These are phyloP conservation scores for Drosophila formosana DNA, from an alignment of 2,888 invertebrate genomes.

Conservation along the genomic window DNA sequence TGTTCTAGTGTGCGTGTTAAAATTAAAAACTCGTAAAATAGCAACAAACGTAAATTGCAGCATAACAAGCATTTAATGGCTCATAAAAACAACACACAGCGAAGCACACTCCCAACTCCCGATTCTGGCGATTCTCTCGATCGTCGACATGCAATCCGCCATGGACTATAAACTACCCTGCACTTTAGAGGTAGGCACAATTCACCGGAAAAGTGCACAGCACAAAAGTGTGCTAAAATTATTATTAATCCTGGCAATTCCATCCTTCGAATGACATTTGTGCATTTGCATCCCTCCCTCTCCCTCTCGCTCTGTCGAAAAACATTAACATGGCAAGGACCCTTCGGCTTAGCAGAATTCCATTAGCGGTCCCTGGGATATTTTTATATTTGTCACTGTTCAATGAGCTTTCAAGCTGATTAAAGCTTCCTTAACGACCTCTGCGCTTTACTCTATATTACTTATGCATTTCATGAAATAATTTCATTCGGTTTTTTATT, in stretches of 20 bases:
- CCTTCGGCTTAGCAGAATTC: background rate
- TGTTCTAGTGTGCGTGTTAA: slow-evolving; percentile 54
- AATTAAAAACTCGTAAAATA: slow-evolving; percentile 78
- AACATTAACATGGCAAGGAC: too few relatives aligned
- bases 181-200: background rate
- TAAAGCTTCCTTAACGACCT: too few relatives aligned
- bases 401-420: background rate
- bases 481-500: too few relatives aligned
- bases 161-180: slow-evolving; percentile 27
- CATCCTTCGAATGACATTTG: slow-evolving; percentile 3
- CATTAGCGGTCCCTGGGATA: background rate
- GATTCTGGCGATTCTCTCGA: background rate
- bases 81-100: slow-evolving; percentile 51
- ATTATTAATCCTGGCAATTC: slow-evolving; percentile 12
- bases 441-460: too few relatives aligned
- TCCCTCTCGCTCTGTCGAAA: background rate
- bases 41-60: slow-evolving; percentile 71
- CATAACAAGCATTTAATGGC: slow-evolving; percentile 76
- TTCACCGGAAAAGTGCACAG: background rate
- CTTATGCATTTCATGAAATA: too few relatives aligned
- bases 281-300: slow-evolving; percentile 5
- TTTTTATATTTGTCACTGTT: background rate
- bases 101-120: slow-evolving; percentile 1
- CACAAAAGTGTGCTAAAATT: slow-evolving; percentile 55
- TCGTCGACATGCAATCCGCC: slow-evolving; percentile 7